Conservation (phyloP, 2,888 invertebrate genomes). For the Xanthostigma xanthostigma region DNA sequence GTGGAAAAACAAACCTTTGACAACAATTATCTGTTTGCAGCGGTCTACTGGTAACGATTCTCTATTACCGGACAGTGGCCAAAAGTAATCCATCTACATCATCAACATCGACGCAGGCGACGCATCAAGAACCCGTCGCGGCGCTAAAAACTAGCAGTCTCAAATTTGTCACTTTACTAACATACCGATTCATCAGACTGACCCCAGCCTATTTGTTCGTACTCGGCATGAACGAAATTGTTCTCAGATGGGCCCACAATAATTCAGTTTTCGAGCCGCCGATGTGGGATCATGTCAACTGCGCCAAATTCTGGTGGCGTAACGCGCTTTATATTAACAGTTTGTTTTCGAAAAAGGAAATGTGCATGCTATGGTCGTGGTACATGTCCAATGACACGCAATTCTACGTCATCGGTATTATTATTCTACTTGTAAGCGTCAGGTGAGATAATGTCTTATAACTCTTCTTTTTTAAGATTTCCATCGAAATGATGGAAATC, state of each 20-base stretch:
- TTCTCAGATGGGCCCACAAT: slow-evolving; percentile 54
- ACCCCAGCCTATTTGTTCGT: slow-evolving; percentile 73
- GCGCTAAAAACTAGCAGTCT: slow-evolving; percentile 20
- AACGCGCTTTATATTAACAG: slow-evolving; percentile 74
- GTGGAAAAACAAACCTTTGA: too few species aligned
- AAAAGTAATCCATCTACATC: slow-evolving; percentile 22
- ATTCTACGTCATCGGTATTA: slow-evolving; percentile 54
- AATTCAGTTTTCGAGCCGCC: slow-evolving; percentile 59
- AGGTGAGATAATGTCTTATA: slow-evolving; percentile 34
- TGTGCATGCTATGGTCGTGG: slow-evolving; percentile 75
- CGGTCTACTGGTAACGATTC: slow-evolving; percentile 55
- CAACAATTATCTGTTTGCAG: slow-evolving; percentile 28
- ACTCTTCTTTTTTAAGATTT: too few species aligned
- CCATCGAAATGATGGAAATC: too few species aligned
- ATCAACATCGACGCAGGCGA: slow-evolving; percentile 31
- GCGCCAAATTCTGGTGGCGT: slow-evolving; percentile 68
- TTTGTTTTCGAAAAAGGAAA: slow-evolving; percentile 56
- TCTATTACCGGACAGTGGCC: slow-evolving; percentile 49
- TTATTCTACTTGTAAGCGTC: slow-evolving; percentile 47
- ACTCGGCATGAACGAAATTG: slow-evolving; percentile 56
- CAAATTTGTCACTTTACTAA: slow-evolving; percentile 36
- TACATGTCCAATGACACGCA: slow-evolving; percentile 71
- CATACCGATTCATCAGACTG: slow-evolving; percentile 54
- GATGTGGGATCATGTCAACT: slow-evolving; percentile 54
- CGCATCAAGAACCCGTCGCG: slow-evolving; percentile 23